Evolutionary conservation across 2,797 vertebrate species (phyloP).

Genomic region (Diceros bicornis): DNA sequence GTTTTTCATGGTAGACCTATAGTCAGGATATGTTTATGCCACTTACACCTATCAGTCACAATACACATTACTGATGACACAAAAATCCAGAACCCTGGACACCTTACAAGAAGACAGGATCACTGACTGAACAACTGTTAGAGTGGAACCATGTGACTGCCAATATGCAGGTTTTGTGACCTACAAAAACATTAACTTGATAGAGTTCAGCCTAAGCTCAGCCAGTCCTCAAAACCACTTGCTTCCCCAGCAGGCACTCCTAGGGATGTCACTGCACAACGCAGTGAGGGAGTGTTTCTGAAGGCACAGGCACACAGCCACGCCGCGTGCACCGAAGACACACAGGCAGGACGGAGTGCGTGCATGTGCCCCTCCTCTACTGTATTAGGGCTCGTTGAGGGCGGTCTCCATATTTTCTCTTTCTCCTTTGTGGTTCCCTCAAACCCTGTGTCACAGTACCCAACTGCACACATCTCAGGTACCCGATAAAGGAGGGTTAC

Average conservation of each 20-base stretch:
- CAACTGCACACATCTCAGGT: neutral
- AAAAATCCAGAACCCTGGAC: neutral
- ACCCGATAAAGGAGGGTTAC: neutral
- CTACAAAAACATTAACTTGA: neutral
- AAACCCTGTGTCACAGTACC: neutral
- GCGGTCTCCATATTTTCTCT: neutral
- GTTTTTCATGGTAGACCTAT: neutral
- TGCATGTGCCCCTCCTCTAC: neutral
- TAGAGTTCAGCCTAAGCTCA: neutral
- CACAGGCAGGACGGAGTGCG: no score
- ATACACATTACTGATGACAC: neutral
- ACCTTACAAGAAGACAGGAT: neutral
- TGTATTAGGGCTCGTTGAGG: rapidly evolving
- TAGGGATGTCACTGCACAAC: rapidly evolving
- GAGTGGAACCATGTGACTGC: neutral
- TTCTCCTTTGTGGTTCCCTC: no score
- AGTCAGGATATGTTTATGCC: neutral
- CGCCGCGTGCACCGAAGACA: rapidly evolving
- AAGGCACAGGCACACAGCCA: no score
- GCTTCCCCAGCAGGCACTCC: neutral
- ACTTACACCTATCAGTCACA: neutral
- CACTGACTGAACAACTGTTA: no score
- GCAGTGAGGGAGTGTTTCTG: rapidly evolving
- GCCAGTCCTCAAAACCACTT: neutral
- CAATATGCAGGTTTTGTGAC: neutral